Conservation (phyloP, 2,797 vertebrate genomes). For the Taeniopygia guttata region DNA sequence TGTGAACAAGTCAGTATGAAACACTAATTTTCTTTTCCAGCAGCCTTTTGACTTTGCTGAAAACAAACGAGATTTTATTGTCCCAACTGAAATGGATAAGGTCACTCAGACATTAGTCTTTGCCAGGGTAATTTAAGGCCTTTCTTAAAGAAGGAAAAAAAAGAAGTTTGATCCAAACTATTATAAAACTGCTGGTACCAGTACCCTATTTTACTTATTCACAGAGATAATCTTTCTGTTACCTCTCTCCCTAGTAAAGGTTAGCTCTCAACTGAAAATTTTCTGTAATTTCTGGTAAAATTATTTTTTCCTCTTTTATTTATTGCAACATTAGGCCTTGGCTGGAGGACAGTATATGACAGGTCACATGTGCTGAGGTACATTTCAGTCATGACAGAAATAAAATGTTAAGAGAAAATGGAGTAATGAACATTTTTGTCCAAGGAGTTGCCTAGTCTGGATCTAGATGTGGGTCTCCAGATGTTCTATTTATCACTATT, state of each 20-base stretch:
- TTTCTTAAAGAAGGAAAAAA: neutral
- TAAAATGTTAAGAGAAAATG: neutral
- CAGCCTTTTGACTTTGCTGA: neutral
- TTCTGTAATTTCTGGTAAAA: neutral
- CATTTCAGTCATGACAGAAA: neutral
- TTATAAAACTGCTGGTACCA: neutral
- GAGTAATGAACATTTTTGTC: neutral
- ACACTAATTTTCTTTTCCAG: neutral
- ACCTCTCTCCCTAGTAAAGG: neutral
- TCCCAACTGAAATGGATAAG: neutral
- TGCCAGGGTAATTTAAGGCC: neutral
- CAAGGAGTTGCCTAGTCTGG: neutral
- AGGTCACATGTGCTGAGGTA: neutral
- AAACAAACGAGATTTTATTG: conserved; percentile 9
- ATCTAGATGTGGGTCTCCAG: neutral
- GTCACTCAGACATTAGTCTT: neutral
- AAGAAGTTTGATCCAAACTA: neutral
- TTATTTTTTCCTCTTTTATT: neutral
- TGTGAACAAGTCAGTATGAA: neutral
- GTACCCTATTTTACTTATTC: neutral
- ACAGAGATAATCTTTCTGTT: neutral
- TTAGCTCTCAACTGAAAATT: neutral
- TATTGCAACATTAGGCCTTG: neutral
- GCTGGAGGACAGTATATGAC: neutral
- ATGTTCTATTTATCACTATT: neutral